phyloP scores from a whole-genome alignment of 2,797 vertebrate genomes.

The Anguilla pacifica region DNA sequence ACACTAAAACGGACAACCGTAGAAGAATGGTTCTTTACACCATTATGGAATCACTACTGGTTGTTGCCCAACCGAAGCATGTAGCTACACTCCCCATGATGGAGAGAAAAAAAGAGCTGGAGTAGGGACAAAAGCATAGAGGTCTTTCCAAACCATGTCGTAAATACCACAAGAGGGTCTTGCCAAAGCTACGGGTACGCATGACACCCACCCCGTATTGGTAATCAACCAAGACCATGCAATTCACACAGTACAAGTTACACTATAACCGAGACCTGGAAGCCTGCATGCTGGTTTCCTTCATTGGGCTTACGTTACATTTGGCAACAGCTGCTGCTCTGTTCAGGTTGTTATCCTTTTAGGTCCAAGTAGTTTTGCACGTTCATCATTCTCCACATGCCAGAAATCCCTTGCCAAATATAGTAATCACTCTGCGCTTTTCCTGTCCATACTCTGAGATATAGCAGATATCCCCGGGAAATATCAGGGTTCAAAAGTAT shows the following conservation, averaged over 20 bases:
- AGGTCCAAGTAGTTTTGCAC: conserved; percentile 10
- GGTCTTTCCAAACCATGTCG: not conserved
- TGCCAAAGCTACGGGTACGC: not conserved
- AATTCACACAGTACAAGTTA: not conserved
- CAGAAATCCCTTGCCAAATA: conserved; percentile 44
- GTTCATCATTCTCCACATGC: not conserved
- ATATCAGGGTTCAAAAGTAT: not conserved
- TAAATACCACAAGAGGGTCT: not conserved
- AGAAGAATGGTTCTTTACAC: too few species aligned
- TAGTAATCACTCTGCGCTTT: conserved; percentile 38
- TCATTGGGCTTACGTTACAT: not conserved
- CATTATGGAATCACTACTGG: too few species aligned
- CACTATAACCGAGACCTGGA: not conserved
- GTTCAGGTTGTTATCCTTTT: not conserved
- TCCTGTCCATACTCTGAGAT: conserved; percentile 1
- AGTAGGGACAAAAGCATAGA: too few species aligned
- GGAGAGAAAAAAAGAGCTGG: not conserved
- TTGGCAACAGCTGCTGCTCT: not conserved
- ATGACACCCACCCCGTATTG: not conserved
- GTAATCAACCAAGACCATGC: not conserved
- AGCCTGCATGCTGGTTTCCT: not conserved
- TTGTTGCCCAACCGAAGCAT: not conserved
- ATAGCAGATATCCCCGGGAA: not conserved
- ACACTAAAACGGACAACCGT: too few species aligned
- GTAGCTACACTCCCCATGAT: not conserved